Base-by-base conservation (phyloP, 2,113 vertebrate species). In the Alectura lathami region DNA sequence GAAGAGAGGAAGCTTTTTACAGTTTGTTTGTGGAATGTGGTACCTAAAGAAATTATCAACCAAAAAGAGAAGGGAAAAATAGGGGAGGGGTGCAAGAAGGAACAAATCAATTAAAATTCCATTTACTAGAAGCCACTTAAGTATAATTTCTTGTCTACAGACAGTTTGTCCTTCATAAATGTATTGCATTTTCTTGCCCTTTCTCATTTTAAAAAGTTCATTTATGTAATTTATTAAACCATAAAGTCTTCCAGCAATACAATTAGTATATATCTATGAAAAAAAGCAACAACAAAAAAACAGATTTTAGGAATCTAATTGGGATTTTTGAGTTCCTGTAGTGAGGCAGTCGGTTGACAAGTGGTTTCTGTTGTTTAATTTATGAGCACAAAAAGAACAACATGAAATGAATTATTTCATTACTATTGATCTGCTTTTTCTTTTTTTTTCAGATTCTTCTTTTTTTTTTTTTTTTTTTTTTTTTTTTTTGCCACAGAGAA, bases 321-420 rank as follows among this genome's bases (percentile, higher is more conserved):
- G 1, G 10, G 64, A 60, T 67, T 75, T 76, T 83, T 83, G 54
- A 86, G 30, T 91, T 90, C 40, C 57, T 85, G 36, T 51, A n/a
- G 8, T 40, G 48, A 90, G 63, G 60, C 42, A 45, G 64, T 50
- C 78, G 80, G 74, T 42, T 86, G 79, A 72, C 32, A 80, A 77
- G 34, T 53, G 20, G 5, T 86, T 96, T 84, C n/a, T 62, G 48
- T 63, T 64, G 32, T 92, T 93, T 92, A 82, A 84, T 88, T 86
- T 90, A 80, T 1, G 7, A 80, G 66, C 91, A 66, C 16, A 64
- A 84, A 95, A 94, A 78, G 32, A 87, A 66, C 24, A 85, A 74
- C 17, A 60, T 50, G 27, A 34, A 32, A 64, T 77, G 2, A 95
- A 86, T 90, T 87, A 67, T 57, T 91, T 92, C 26, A 54, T 45